Evolutionary conservation across 2,797 vertebrate species (phyloP), one percentile per base, ranked within the genome.

Genomic region (Acanthurus lineatus): DNA sequence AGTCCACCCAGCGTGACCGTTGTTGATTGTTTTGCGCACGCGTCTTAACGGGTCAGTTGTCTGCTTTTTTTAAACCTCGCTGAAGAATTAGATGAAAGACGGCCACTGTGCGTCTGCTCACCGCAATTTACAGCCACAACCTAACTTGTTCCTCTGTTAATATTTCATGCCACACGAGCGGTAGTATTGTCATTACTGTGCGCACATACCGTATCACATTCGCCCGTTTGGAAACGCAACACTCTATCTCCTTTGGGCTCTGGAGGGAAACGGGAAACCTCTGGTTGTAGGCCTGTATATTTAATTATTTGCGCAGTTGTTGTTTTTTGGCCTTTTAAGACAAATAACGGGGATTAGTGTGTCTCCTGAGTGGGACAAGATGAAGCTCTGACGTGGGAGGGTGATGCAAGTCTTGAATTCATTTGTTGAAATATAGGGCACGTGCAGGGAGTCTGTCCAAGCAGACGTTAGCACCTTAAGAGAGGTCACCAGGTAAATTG

Each of bases 121-220:
- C 49, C 73, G 78, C 82, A 83, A 75, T 93, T 92, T 93, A 90
- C 89, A 80, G 87, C 89, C 91, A 70, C 87, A 80, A 83, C 82
- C 91, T 61, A 79, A 90, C 91, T 93, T 92, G 95, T 94, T 95
- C 94, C 94, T 93, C 87, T 87, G 90, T 96, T 88, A 96, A 96
- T 96, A 91, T 95, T 96, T 95, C 16, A 96, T 95, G 93, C 73
- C 90, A 89, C 91, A 89, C 91, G 77, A 90, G 90, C 88, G 83
- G 83, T 79, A 92, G 94, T 93, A 92, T 95, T 91, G 94, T 92
- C 90, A 81, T 94, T 91, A 92, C 93, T 86, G 73, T 91, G 92
- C 87, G 90, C 91, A 89, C 91, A 82, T 82, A 88, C 90, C 83
- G 93, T 84, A 95, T 96, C 95, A 90, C 90, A 71, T 96, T 96